phyloP scores from a whole-genome alignment of 1,140 invertebrate species.

The Drosophila prosaltans region DNA sequence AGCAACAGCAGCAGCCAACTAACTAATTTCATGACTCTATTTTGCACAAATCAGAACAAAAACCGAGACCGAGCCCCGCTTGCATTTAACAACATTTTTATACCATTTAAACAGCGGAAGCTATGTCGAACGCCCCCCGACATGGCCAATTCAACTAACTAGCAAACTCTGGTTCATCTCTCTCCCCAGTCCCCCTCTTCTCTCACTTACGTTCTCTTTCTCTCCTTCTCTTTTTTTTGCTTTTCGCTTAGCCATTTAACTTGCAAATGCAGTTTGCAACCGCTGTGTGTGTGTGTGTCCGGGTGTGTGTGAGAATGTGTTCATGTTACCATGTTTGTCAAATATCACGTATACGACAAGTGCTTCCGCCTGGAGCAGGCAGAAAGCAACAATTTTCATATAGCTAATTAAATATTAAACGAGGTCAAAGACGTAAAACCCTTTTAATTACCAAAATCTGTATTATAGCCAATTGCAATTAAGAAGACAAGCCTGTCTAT shows the following conservation, averaged over 20 bases:
- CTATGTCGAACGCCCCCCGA: slow-evolving; percentile 33
- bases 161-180: background rate
- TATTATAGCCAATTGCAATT: slow-evolving; percentile 47
- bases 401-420: slow-evolving; percentile 75
- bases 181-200: background rate
- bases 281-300: slow-evolving; percentile 19
- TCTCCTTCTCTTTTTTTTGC: background rate
- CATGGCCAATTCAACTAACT: slow-evolving; percentile 20
- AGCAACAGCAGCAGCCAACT: slow-evolving; percentile 11
- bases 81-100: slow-evolving; percentile 67
- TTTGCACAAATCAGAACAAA: slow-evolving; percentile 57
- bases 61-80: slow-evolving; percentile 23
- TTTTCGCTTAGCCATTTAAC: slow-evolving; percentile 21
- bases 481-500: slow-evolving; percentile 21
- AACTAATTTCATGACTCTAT: slow-evolving; percentile 75
- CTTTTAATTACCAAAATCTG: slow-evolving; percentile 51
- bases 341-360: slow-evolving; percentile 77
- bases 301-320: slow-evolving; percentile 16
- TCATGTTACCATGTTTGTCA: slow-evolving; percentile 63
- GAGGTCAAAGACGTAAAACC: slow-evolving; percentile 53
- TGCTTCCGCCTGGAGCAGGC: slow-evolving; percentile 55
- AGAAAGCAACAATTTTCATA: slow-evolving; percentile 50
- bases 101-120: slow-evolving; percentile 44
- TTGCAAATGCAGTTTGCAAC: slow-evolving; percentile 53
- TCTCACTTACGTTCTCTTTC: background rate